Evolutionary conservation across 2,113 vertebrate species (phyloP).

Genomic region (Rhagologus leucostigma): DNA sequence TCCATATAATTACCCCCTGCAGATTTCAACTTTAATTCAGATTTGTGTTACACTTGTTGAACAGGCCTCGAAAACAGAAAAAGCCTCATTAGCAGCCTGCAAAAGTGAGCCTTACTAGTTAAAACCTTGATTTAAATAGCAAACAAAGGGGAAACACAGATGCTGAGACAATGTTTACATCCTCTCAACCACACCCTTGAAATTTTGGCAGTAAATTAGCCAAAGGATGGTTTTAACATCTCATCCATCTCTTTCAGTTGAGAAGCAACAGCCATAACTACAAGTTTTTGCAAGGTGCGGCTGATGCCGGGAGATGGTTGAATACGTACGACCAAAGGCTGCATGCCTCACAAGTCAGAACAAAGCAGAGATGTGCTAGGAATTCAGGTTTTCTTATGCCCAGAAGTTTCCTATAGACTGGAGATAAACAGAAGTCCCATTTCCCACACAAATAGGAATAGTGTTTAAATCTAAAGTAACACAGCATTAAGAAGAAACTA

Average conservation of each 20-base stretch:
- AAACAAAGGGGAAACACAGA: conserved; percentile 9
- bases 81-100: neutral
- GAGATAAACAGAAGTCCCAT: neutral
- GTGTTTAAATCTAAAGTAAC: neutral
- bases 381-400: conserved; percentile 21
- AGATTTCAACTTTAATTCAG: conserved; percentile 15
- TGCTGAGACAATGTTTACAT: conserved; percentile 20
- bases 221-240: neutral
- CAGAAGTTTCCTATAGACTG: neutral
- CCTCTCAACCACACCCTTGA: neutral
- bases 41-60: neutral
- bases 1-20: conserved; percentile 12
- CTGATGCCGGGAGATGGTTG: conserved; percentile 16
- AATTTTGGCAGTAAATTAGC: conserved; percentile 28
- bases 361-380: conserved; percentile 4
- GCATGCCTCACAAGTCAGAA: conserved; percentile 45
- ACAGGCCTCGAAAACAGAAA: neutral
- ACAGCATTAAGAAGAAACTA: neutral
- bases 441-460: neutral
- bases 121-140: neutral
- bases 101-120: neutral
- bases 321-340: neutral
- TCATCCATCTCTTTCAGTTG: neutral
- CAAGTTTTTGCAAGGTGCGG: conserved; percentile 18
- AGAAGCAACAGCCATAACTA: conserved; percentile 13